These are phyloP conservation scores for Mythimna vitellina DNA, from an alignment of 2,888 invertebrate species.

Conservation along the genomic window DNA sequence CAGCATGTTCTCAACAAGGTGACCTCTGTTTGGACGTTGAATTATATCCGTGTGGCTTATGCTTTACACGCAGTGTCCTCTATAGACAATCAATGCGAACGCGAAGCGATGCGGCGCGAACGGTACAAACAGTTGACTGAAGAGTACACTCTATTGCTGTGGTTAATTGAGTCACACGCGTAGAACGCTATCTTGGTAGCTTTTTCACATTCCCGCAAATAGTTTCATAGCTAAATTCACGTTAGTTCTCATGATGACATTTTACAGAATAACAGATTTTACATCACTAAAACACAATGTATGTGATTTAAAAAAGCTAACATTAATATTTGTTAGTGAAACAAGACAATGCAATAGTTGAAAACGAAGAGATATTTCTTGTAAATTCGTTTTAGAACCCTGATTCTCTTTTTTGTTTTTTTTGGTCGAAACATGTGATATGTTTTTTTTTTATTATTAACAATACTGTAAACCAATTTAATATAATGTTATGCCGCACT, in stretches of 20 bases:
- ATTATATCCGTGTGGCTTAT: no score
- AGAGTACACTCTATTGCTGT: no score
- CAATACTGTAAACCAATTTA: neutral
- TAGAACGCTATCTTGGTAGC: no score
- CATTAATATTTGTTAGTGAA: neutral
- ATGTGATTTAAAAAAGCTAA: neutral
- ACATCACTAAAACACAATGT: neutral
- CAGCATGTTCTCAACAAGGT: no score
- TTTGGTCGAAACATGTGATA: constrained; percentile 44
- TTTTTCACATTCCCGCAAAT: no score
- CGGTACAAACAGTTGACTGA: no score
- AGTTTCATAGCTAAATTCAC: neutral
- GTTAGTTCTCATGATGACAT: neutral
- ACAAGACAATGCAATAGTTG: neutral
- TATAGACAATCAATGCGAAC: no score
- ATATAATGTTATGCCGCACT: neutral
- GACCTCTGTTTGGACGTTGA: no score
- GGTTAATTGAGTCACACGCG: no score
- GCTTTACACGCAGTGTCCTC: no score
- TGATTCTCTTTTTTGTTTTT: constrained; percentile 11
- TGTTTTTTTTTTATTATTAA: constrained; percentile 26
- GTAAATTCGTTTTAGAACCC: constrained; percentile 54
- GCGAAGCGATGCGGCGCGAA: no score
- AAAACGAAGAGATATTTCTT: neutral
- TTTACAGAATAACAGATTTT: neutral